These are phyloP conservation scores for Thereva unica DNA, from an alignment of 2,888 invertebrate species.

Conservation along the genomic window DNA sequence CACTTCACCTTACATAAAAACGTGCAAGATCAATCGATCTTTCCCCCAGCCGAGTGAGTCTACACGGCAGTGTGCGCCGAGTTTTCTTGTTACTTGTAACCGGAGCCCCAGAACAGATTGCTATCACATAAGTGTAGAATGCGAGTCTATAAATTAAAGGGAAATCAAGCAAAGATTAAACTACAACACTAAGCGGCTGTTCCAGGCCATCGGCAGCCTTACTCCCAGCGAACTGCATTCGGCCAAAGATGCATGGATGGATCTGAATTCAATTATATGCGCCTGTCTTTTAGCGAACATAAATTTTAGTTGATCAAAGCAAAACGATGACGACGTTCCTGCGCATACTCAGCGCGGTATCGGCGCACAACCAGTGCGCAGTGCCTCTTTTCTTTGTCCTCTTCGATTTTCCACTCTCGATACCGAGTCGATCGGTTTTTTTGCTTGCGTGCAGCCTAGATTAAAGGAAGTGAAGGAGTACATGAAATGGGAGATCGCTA, in stretches of 20 bases:
- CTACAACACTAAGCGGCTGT: neutral
- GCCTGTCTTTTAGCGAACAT: constrained; percentile 24
- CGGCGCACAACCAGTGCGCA: constrained; percentile 1
- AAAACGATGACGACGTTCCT: constrained; percentile 25
- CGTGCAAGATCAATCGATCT: constrained; percentile 35
- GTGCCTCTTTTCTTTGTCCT: constrained; percentile 20
- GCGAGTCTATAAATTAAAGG: constrained; percentile 33
- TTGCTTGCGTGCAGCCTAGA: constrained; percentile 14
- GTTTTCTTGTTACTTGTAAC: constrained; percentile 33
- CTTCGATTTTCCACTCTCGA: constrained; percentile 10
- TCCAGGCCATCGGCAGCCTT: too few species aligned
- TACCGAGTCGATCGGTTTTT: constrained; percentile 27
- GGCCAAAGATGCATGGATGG: constrained; percentile 26
- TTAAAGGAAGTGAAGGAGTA: constrained; percentile 32
- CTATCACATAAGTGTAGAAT: constrained; percentile 32
- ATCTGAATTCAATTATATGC: constrained; percentile 37
- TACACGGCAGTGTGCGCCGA: neutral
- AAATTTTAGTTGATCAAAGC: constrained; percentile 34
- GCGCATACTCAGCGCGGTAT: neutral
- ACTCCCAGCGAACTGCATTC: neutral
- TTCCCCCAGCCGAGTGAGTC: constrained; percentile 17
- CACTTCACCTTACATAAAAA: constrained; percentile 11
- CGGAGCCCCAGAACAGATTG: constrained; percentile 34
- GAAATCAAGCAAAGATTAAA: constrained; percentile 33
- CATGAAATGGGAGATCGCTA: constrained; percentile 19